phyloP scores from a whole-genome alignment of 2,113 vertebrate species.

The Apeltes quadracus region DNA sequence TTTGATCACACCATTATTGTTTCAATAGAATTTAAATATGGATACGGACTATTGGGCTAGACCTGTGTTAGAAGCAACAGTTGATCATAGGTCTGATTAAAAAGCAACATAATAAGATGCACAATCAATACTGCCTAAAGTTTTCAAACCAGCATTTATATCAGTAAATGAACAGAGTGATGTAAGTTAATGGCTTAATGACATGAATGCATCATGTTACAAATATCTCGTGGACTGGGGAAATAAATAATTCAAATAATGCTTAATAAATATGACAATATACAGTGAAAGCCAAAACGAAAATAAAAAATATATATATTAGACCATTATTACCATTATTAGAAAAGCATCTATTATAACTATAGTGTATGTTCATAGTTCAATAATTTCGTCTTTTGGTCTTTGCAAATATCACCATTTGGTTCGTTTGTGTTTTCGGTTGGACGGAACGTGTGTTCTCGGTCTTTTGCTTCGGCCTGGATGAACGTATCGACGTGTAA shows the following conservation, averaged over 20 bases:
- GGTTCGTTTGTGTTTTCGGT: neutral
- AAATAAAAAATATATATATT: neutral
- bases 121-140: neutral
- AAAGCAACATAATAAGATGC: neutral
- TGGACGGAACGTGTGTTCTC: constrained; percentile 3
- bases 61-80: neutral
- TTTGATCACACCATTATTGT: neutral
- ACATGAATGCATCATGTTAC: neutral
- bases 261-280: neutral
- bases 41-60: neutral
- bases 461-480: constrained; percentile 3
- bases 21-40: neutral
- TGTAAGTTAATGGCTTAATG: neutral
- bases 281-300: neutral
- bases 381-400: neutral
- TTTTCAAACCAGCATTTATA: neutral
- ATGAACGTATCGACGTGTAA: constrained; percentile 44
- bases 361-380: neutral
- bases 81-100: neutral
- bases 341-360: neutral
- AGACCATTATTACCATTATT: neutral
- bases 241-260: neutral
- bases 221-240: neutral
- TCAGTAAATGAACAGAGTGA: neutral
- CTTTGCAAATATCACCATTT: neutral